Base-by-base conservation (phyloP, 30 jellyfish, hydroid and myxozoan species). In the Hydra vulgaris region DNA sequence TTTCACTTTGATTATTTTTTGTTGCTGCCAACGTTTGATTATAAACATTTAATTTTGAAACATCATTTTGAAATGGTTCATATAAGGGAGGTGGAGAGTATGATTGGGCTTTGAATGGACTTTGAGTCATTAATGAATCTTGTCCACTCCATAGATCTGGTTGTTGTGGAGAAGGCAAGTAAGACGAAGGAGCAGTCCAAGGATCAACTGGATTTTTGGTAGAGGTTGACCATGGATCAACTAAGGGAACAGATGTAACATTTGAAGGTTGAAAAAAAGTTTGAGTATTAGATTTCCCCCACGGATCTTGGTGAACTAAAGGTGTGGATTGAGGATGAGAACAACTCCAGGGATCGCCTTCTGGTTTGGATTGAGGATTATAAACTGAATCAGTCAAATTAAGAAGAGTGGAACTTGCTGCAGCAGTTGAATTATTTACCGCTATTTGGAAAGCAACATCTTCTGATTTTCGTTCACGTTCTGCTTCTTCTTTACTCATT, bases 401-500 rank as follows among this genome's bases (percentile, higher is more conserved):
- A 18, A 92, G 76, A 1, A 92, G 80, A 1, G 98, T 92, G 0
- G 97, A 86, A 18, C 89, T 7, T 75, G 18, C 73, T 67, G 81
- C 54, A 69, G 90, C 70, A 82, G 81, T 15, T 84, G 90, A 84
- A 83, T 83, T 66, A 71, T 68, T 23, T 7, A 68, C 75, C 16
- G 75, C 75, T 8, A 4, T 74, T 74, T 87, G 72, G 53, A 79
- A 83, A 25, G 84, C 98, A 4, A 88, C 94, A 18, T 18, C 84
- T 56, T 81, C 87, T 15, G 80, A 23, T 73, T 82, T 77, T 73
- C 84, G 71, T 3, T 84, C 83, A 26, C 85, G 88, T 70, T 87
- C 98, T 67, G 96, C 96, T 76, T 94, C 96, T 80, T 94, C 96
- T 71, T 86, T 79, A 86, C 99, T 94, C 95, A 94, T 94, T 7